These are phyloP conservation scores for Procambarus clarkii DNA, from an alignment of 1,140 invertebrate species.

Conservation along the genomic window DNA sequence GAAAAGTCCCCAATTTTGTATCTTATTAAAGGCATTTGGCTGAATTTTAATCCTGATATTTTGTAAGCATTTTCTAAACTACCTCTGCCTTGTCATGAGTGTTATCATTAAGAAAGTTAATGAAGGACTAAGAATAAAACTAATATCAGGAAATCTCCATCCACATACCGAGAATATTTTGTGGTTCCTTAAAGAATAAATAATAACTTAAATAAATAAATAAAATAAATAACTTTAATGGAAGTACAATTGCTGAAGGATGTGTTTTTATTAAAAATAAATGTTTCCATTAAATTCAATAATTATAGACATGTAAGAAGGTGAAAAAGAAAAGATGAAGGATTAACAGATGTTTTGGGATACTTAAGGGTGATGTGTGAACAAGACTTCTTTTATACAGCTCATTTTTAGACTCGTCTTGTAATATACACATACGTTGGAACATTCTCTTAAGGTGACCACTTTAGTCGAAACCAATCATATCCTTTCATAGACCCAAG, in stretches of 20 bases:
- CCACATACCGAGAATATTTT: slow-evolving; percentile 57
- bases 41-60: slow-evolving; percentile 37
- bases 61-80: slow-evolving; percentile 61
- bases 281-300: slow-evolving; percentile 21
- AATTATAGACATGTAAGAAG: not conserved
- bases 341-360: slow-evolving; percentile 35
- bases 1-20: slow-evolving; percentile 30
- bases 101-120: slow-evolving; percentile 39
- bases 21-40: slow-evolving; percentile 24
- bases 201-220: slow-evolving; percentile 50
- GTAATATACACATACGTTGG: slow-evolving; percentile 61
- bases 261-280: slow-evolving; percentile 26
- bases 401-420: slow-evolving; percentile 61
- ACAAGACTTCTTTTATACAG: slow-evolving; percentile 68
- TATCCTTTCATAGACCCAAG: not conserved
- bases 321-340: slow-evolving; percentile 13
- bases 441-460: slow-evolving; percentile 62
- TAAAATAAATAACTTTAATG: slow-evolving; percentile 44
- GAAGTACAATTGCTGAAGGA: slow-evolving; percentile 59
- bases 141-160: slow-evolving; percentile 67
- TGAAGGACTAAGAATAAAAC: slow-evolving; percentile 53
- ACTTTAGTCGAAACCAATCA: not conserved
- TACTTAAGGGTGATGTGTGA: slow-evolving; percentile 52
- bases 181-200: slow-evolving; percentile 48
- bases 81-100: slow-evolving; percentile 65